These are phyloP conservation scores for Bubo scandiacus DNA, from an alignment of 2,113 vertebrate genomes.

Conservation along the genomic window DNA sequence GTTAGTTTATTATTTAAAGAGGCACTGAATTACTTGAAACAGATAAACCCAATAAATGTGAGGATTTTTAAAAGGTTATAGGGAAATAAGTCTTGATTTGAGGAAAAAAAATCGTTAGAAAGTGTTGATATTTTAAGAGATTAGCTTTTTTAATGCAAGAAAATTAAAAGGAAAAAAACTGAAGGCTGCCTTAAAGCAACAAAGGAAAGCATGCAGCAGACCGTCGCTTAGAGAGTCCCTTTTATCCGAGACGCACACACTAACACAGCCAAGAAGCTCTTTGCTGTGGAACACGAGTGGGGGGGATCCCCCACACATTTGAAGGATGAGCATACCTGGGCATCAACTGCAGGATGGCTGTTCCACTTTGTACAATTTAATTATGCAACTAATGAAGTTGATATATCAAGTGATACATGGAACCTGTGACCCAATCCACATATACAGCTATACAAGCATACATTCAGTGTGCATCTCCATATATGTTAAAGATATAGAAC, in stretches of 20 bases:
- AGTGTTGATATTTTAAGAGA: neutral
- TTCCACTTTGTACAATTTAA: neutral
- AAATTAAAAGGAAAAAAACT: conserved; percentile 3
- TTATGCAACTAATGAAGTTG: neutral
- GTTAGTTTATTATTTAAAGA: neutral
- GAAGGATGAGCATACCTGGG: neutral
- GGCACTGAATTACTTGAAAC: neutral
- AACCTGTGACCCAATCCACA: neutral
- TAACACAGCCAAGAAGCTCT: neutral
- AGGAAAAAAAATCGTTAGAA: neutral
- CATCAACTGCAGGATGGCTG: neutral
- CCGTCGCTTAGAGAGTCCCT: neutral
- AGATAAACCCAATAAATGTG: neutral
- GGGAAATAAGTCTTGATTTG: neutral
- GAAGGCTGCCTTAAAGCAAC: conserved; percentile 25
- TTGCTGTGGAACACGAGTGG: neutral
- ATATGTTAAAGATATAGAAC: accelerated
- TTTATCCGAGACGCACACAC: neutral
- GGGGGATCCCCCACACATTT: neutral
- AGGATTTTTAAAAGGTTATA: neutral
- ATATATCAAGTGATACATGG: no score
- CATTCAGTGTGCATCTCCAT: no score
- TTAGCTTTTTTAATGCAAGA: neutral
- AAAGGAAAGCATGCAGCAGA: neutral
- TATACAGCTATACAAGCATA: accelerated